A percentile compares a stretch with the other conserved stretches of the same genome.
Evolutionary conservation across 2,797 vertebrate genomes (phyloP).

Genomic region (Poeciliopsis turneri): DNA sequence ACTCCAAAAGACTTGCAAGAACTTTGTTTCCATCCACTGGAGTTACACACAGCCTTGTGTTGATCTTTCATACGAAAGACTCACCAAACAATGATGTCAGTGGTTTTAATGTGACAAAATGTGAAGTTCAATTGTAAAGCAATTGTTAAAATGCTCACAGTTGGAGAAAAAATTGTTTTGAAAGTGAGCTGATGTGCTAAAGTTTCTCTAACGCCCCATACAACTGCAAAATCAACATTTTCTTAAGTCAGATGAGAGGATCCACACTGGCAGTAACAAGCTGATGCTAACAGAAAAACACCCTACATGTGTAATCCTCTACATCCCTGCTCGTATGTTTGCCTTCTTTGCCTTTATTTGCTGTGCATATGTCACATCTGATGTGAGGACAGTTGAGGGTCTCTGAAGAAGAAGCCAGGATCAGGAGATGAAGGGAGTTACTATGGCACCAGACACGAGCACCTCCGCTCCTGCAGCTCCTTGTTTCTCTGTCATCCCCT

Average conservation of each 20-base stretch:
- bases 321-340: slow-evolving; percentile 1
- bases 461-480: slow-evolving; percentile 79
- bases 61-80: not conserved
- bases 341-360: slow-evolving; percentile 72
- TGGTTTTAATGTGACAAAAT: not conserved
- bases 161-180: not conserved
- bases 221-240: not conserved
- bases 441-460: slow-evolving; percentile 81
- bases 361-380: slow-evolving; percentile 76
- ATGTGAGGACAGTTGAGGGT: slow-evolving; percentile 82
- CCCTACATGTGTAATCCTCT: not conserved
- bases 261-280: not conserved
- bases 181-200: not conserved
- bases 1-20: not conserved
- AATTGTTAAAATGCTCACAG: not conserved
- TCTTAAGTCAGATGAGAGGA: not conserved
- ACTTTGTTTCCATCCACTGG: not conserved
- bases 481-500: slow-evolving; percentile 76
- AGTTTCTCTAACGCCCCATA: too few relatives aligned
- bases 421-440: slow-evolving; percentile 76
- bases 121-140: not conserved
- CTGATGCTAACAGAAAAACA: not conserved
- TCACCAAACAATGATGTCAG: not conserved
- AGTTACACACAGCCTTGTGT: not conserved
- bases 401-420: slow-evolving; percentile 80